Evolutionary conservation across 1,140 invertebrate genomes (phyloP).

Genomic region (Apis laboriosa): DNA sequence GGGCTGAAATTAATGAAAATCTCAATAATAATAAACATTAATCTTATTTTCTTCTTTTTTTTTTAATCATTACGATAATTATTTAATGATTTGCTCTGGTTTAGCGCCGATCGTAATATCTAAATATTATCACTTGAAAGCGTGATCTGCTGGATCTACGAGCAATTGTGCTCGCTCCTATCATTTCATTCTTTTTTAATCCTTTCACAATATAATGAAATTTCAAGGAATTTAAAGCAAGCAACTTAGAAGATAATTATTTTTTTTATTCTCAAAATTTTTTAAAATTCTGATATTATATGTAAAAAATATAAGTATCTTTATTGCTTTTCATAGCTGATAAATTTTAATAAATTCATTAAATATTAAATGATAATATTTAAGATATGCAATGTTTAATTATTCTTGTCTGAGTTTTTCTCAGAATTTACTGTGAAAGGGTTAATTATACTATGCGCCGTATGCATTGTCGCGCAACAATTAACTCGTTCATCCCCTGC

Average conservation of each 20-base stretch:
- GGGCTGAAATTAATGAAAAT: constrained; percentile 65
- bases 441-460: neutral
- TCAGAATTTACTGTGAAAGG: too few relatives aligned
- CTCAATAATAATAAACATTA: constrained; percentile 64
- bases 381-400: too few relatives aligned
- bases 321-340: too few relatives aligned
- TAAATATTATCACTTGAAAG: constrained; percentile 74
- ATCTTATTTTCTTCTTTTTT: constrained; percentile 40
- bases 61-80: constrained; percentile 50
- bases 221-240: too few relatives aligned
- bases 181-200: constrained; percentile 22
- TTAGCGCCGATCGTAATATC: constrained; percentile 62
- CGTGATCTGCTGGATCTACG: constrained; percentile 70
- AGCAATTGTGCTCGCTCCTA: constrained; percentile 63
- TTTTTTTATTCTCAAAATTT: too few relatives aligned
- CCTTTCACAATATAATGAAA: too few relatives aligned
- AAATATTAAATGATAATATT: too few relatives aligned
- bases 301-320: too few relatives aligned
- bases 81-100: constrained; percentile 46
- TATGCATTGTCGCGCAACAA: neutral
- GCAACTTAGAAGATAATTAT: too few relatives aligned
- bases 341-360: too few relatives aligned
- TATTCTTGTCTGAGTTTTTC: too few relatives aligned
- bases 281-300: too few relatives aligned
- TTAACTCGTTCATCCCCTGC: constrained; percentile 49